Evolutionary conservation across 2,888 invertebrate genomes (phyloP).

Genomic region (Machimus rusticus): DNA sequence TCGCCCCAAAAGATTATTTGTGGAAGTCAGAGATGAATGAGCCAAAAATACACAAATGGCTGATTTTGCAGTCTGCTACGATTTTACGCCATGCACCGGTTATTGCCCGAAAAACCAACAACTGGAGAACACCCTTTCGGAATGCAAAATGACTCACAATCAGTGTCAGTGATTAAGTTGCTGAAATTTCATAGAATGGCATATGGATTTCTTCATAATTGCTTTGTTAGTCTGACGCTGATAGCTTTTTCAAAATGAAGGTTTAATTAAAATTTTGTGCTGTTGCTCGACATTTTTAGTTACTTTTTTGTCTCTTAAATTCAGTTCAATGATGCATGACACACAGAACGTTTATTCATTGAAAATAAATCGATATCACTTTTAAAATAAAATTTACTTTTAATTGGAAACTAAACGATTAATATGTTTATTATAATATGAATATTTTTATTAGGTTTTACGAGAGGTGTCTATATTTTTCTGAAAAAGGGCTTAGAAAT

Average conservation of each 20-base stretch:
- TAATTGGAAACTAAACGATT: not conserved
- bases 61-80: not conserved
- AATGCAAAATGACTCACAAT: not conserved
- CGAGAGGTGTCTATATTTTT: no score
- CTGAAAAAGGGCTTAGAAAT: no score
- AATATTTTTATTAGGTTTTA: no score
- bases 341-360: no score
- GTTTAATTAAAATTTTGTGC: not conserved
- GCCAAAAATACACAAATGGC: slow-evolving; percentile 19
- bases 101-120: slow-evolving; percentile 5
- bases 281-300: not conserved
- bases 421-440: not conserved
- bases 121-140: not conserved
- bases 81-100: not conserved
- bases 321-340: not conserved
- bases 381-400: not conserved
- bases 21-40: slow-evolving; percentile 34
- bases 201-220: not conserved
- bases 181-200: not conserved
- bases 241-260: not conserved
- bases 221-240: not conserved
- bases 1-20: slow-evolving; percentile 10
- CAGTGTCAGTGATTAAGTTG: not conserved
- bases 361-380: not conserved
- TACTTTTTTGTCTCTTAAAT: not conserved